A percentile compares a stretch with the other conserved stretches of the same genome.
Evolutionary conservation across 2,113 vertebrate genomes (phyloP).

Genomic region (Rhinoderma darwinii): DNA sequence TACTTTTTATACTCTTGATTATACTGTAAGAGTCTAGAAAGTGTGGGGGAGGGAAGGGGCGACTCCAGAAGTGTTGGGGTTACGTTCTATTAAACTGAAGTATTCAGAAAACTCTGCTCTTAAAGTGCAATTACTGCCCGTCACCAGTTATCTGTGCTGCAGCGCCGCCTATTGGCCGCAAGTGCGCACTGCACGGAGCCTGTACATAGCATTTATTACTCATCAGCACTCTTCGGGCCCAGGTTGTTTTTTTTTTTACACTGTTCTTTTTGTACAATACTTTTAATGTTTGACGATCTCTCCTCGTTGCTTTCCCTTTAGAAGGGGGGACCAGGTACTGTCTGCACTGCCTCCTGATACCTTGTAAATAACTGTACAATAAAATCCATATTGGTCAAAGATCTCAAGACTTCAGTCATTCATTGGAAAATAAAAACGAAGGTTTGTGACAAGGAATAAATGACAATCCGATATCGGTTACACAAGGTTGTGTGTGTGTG

Average conservation of each 20-base stretch:
- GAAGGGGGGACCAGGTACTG: slow-evolving; percentile 68
- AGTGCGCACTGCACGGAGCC: background rate
- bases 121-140: slow-evolving; percentile 28
- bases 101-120: slow-evolving; percentile 4
- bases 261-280: slow-evolving; percentile 22
- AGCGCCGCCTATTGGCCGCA: slow-evolving; percentile 25
- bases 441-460: no score
- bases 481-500: no score
- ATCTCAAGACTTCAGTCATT: background rate
- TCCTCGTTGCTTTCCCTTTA: slow-evolving; percentile 18
- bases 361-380: slow-evolving; percentile 66
- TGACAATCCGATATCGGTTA: no score
- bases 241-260: background rate
- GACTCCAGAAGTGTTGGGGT: background rate
- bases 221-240: background rate
- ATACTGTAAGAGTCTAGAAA: slow-evolving; percentile 18
- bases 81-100: background rate
- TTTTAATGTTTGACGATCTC: background rate
- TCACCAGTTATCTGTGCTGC: background rate
- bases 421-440: no score
- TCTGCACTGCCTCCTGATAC: slow-evolving; percentile 65
- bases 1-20: slow-evolving; percentile 41
- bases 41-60: no score
- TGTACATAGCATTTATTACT: background rate
- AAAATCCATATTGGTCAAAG: slow-evolving; percentile 62